These are phyloP conservation scores for Rhynchotus rufescens DNA, from an alignment of 2,797 vertebrate species.

Conservation along the genomic window DNA sequence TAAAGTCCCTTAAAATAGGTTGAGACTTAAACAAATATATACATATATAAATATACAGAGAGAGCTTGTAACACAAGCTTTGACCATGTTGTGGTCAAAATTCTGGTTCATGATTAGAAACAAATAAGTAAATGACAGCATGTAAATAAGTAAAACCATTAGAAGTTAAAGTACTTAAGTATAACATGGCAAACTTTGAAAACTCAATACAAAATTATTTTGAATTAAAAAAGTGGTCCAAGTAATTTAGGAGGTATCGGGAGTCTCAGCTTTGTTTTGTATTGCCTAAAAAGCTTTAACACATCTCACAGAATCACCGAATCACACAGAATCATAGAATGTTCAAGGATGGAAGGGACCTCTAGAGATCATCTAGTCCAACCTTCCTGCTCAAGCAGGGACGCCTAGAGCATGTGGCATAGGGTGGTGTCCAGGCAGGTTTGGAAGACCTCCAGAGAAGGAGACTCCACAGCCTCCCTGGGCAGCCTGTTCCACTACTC, in stretches of 20 bases:
- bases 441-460: too few relatives aligned
- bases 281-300: not conserved
- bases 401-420: too few relatives aligned
- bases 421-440: too few relatives aligned
- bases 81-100: not conserved
- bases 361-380: too few relatives aligned
- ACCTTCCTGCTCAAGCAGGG: too few relatives aligned
- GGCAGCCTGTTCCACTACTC: too few relatives aligned
- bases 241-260: not conserved
- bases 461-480: too few relatives aligned
- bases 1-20: not conserved
- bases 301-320: not conserved
- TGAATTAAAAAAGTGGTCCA: not conserved
- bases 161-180: not conserved
- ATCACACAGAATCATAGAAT: too few relatives aligned
- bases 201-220: not conserved
- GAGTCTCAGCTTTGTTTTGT: not conserved
- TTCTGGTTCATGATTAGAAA: not conserved
- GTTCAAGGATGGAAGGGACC: too few relatives aligned
- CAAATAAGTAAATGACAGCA: not conserved
- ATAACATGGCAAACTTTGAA: not conserved
- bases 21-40: not conserved
- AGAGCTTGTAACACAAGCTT: not conserved
- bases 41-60: too few relatives aligned
- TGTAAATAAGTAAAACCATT: not conserved